Evolutionary conservation across 30 jellyfish, hydroid and myxozoan genomes (phyloP).

Genomic region (Turritopsis rubra): DNA sequence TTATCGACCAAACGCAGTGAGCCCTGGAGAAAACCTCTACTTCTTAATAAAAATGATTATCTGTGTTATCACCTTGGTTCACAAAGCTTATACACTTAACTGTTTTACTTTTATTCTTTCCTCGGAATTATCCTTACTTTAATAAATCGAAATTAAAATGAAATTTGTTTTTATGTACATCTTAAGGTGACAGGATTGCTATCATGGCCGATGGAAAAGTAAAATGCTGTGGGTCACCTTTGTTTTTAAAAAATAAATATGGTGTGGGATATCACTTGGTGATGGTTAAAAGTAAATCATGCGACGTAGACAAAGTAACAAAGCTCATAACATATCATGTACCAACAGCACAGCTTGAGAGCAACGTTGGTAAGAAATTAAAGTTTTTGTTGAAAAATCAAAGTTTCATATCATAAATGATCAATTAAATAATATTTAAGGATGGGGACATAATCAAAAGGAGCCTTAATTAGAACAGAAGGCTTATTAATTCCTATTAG

Average conservation of each 20-base stretch:
- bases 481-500: neutral
- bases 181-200: constrained; percentile 87
- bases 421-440: no score
- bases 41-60: no score
- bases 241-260: constrained; percentile 73
- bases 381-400: neutral
- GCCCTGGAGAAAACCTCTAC: no score
- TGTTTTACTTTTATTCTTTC: neutral
- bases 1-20: no score
- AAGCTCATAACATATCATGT: constrained; percentile 31
- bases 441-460: neutral
- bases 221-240: constrained; percentile 83
- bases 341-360: constrained; percentile 69
- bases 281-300: constrained; percentile 60
- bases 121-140: no score
- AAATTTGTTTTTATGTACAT: neutral
- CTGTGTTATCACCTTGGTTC: no score
- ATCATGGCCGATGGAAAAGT: constrained; percentile 77
- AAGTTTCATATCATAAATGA: no score
- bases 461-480: neutral
- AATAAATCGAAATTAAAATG: no score
- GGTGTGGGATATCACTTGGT: constrained; percentile 97
- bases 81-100: no score
- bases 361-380: constrained; percentile 66
- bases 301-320: constrained; percentile 50